These are phyloP conservation scores for Mesodorylaimus sp. DNA, from an alignment of 2,888 invertebrate genomes.

Conservation along the genomic window DNA sequence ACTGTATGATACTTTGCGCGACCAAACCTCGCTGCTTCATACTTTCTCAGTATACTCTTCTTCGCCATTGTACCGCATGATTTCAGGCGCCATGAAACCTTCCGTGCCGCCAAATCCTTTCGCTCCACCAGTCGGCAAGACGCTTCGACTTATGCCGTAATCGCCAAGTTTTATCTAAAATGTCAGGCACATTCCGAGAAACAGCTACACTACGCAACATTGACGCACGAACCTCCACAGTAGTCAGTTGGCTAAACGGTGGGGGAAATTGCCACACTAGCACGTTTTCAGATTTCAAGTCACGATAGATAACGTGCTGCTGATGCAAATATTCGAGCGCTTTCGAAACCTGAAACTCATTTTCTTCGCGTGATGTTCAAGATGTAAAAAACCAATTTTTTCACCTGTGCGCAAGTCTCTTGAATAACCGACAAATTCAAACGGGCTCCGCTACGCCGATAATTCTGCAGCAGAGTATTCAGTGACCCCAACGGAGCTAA, in stretches of 20 bases:
- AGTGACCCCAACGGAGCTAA: slow-evolving; percentile 81
- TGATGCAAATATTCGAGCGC: slow-evolving; percentile 88
- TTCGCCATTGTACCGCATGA: slow-evolving; percentile 90
- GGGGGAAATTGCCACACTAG: slow-evolving; percentile 88
- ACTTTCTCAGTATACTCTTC: slow-evolving; percentile 95
- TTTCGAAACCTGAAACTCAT: slow-evolving; percentile 48
- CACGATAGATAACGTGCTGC: slow-evolving; percentile 69
- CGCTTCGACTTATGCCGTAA: slow-evolving; percentile 44
- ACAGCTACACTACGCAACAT: not conserved
- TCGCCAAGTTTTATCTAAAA: slow-evolving; percentile 71
- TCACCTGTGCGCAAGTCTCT: slow-evolving; percentile 59
- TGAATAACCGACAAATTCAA: slow-evolving; percentile 62
- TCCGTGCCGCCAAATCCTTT: slow-evolving; percentile 97
- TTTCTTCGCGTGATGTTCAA: not conserved
- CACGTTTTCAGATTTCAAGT: slow-evolving; percentile 79
- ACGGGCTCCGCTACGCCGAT: slow-evolving; percentile 61
- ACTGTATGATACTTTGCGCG: slow-evolving; percentile 1
- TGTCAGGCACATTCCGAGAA: not conserved
- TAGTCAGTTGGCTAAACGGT: slow-evolving; percentile 39
- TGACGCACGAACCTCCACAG: slow-evolving; percentile 7
- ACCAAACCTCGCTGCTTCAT: no score
- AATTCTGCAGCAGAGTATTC: slow-evolving; percentile 61
- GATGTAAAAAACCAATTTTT: not conserved
- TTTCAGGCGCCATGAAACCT: slow-evolving; percentile 98
- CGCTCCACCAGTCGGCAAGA: slow-evolving; percentile 38